phyloP scores from a whole-genome alignment of 1,140 invertebrate species.

The Zaprionus capensis region DNA sequence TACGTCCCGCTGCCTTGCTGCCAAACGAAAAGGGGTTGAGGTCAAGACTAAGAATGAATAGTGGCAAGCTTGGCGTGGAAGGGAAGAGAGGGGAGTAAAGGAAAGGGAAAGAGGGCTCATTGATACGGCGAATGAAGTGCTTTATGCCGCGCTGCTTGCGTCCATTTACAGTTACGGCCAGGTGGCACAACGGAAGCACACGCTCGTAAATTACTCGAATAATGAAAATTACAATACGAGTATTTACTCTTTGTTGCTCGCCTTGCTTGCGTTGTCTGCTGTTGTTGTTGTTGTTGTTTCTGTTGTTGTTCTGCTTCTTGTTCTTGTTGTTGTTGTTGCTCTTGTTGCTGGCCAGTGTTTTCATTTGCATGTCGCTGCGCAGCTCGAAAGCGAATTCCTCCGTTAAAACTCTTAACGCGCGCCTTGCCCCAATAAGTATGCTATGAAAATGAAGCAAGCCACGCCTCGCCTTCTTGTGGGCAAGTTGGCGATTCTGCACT shows the following conservation, averaged over 20 bases:
- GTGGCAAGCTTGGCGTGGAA: too few species aligned
- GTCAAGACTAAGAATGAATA: not conserved
- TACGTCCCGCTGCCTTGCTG: constrained; percentile 59
- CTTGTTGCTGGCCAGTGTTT: not conserved
- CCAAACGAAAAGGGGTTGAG: constrained; percentile 1
- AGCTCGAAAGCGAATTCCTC: not conserved
- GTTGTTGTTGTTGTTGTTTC: constrained; percentile 49
- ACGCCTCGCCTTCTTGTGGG: not conserved
- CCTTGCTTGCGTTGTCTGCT: constrained; percentile 19
- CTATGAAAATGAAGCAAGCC: constrained; percentile 4
- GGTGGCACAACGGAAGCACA: constrained; percentile 56
- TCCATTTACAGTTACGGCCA: constrained; percentile 37
- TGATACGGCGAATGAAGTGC: constrained; percentile 18
- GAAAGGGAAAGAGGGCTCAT: not conserved
- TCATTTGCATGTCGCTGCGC: not conserved
- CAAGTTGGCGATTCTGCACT: not conserved
- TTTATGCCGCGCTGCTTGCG: constrained; percentile 31
- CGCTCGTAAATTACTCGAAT: constrained; percentile 78
- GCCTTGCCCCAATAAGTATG: constrained; percentile 21
- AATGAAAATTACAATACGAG: constrained; percentile 76
- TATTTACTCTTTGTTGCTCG: constrained; percentile 69
- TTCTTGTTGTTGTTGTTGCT: not conserved
- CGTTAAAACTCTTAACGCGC: not conserved
- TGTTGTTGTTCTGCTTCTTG: not conserved
- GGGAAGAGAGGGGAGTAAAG: not conserved